These are phyloP conservation scores for Halichoeres trimaculatus DNA, from an alignment of 2,113 vertebrate species.

Conservation along the genomic window DNA sequence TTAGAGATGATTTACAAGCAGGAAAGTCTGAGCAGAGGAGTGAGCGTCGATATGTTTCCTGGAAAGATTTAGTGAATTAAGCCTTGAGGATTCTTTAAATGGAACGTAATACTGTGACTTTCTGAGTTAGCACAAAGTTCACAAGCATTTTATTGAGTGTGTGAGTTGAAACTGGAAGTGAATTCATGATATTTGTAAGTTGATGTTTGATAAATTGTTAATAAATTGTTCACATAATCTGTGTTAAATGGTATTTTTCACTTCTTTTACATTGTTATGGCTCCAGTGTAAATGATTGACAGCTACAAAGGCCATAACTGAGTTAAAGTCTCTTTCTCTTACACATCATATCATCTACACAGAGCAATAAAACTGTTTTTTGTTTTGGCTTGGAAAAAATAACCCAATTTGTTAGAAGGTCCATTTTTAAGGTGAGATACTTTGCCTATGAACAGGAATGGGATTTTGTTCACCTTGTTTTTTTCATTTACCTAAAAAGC, in stretches of 20 bases:
- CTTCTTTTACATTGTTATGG: background rate
- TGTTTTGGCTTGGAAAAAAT: too few species aligned
- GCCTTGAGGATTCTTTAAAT: background rate
- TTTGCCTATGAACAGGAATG: too few species aligned
- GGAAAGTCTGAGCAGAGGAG: constrained; percentile 10
- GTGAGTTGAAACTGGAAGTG: background rate
- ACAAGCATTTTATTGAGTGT: background rate
- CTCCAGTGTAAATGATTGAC: too few species aligned
- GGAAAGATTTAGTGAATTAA: too few species aligned
- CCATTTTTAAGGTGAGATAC: too few species aligned
- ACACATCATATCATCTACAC: too few species aligned
- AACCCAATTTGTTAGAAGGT: too few species aligned
- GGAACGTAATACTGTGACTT: background rate
- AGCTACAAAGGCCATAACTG: too few species aligned
- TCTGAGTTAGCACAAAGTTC: background rate
- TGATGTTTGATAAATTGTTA: background rate
- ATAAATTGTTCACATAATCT: constrained; percentile 1
- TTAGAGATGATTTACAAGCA: background rate
- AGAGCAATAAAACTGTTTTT: too few species aligned
- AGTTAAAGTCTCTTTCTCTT: too few species aligned
- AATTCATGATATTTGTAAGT: background rate
- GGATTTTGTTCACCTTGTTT: too few species aligned
- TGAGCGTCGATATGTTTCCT: background rate
- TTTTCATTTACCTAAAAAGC: too few species aligned
- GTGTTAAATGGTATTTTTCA: background rate